Percentiles rank a stretch among this genome's conserved stretches.
Evolutionary conservation across 2,888 invertebrate species (phyloP).

Genomic region (Octonoba sinensis): DNA sequence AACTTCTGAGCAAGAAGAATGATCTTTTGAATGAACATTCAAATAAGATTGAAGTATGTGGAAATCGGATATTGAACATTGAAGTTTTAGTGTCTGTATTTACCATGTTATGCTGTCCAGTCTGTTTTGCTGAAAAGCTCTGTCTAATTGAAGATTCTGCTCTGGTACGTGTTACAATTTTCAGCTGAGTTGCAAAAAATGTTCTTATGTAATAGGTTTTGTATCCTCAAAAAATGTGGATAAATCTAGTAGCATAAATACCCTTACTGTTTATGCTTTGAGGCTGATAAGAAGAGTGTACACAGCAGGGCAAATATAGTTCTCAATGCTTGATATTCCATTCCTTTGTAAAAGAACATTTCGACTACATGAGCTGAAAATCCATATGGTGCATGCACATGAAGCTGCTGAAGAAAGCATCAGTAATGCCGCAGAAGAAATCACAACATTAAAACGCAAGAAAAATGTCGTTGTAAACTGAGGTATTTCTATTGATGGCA

Average conservation of each 20-base stretch:
- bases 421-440: neutral
- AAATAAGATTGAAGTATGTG: neutral
- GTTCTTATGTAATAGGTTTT: neutral
- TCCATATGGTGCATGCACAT: neutral
- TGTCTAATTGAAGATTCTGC: constrained; percentile 8
- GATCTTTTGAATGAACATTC: too few species aligned
- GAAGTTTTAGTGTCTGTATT: constrained; percentile 1
- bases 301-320: neutral
- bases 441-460: neutral
- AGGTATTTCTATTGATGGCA: neutral
- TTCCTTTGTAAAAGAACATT: constrained; percentile 3
- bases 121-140: neutral
- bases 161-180: constrained; percentile 14
- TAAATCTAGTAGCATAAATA: neutral
- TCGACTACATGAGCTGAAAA: neutral
- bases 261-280: neutral
- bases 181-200: neutral
- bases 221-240: neutral
- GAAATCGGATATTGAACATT: constrained; percentile 5
- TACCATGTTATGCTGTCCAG: constrained; percentile 10
- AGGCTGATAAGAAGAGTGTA: constrained; percentile 4
- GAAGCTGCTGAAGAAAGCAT: constrained; percentile 18
- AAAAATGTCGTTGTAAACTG: neutral
- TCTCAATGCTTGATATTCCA: constrained; percentile 2
- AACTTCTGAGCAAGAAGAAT: constrained; percentile 6